These are phyloP conservation scores for Myathropa florea DNA, from an alignment of 2,888 invertebrate species.

Conservation along the genomic window DNA sequence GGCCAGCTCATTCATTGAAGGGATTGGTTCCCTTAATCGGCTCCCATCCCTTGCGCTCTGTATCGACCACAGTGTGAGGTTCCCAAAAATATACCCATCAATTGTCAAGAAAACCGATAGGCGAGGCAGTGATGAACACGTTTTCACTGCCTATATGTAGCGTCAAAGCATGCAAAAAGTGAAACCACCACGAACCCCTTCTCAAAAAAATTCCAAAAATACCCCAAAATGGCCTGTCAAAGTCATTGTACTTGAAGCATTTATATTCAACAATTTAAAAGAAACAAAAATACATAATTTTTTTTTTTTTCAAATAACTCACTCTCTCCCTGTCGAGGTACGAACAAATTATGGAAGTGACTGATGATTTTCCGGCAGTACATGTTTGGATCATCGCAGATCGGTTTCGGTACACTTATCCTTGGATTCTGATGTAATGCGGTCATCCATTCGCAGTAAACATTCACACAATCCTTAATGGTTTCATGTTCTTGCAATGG, in stretches of 20 bases:
- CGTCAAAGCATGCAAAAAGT: not conserved
- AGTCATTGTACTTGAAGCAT: not conserved
- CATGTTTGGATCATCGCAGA: constrained; percentile 92
- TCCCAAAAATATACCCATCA: no score
- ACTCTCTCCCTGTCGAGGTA: constrained; percentile 96
- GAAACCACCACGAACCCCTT: not conserved
- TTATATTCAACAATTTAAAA: not conserved
- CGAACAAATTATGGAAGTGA: constrained; percentile 96
- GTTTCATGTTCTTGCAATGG: constrained; percentile 96
- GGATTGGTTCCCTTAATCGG: no score
- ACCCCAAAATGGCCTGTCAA: not conserved
- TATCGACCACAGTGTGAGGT: no score
- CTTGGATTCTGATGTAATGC: constrained; percentile 92
- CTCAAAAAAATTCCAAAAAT: not conserved
- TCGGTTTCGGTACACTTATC: constrained; percentile 93
- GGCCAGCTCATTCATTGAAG: no score
- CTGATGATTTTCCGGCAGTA: constrained; percentile 95
- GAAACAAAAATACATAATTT: not conserved
- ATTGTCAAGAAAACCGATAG: not conserved
- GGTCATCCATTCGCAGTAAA: constrained; percentile 98
- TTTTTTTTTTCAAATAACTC: constrained; percentile 76
- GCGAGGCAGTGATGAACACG: not conserved
- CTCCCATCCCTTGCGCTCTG: no score
- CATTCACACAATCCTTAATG: constrained; percentile 96
- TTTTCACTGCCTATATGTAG: not conserved